Percentiles rank a stretch among this genome's conserved stretches.
These are phyloP conservation scores for Eleutherodactylus coqui DNA, from an alignment of 2,797 vertebrate species.

Conservation along the genomic window DNA sequence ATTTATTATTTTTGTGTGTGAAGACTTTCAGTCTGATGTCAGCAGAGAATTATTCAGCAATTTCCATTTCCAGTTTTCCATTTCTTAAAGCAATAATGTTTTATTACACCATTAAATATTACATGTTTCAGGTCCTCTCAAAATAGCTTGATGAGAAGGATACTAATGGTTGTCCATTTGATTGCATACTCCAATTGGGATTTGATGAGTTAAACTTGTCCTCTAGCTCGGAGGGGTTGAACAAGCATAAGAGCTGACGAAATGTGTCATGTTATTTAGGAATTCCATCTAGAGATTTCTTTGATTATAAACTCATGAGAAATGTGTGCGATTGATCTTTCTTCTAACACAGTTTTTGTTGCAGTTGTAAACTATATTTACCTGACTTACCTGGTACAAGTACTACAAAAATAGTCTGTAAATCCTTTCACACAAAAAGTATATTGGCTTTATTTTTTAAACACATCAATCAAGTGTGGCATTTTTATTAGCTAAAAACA, in stretches of 20 bases:
- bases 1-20: background rate
- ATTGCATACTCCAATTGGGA: background rate
- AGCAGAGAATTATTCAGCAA: background rate
- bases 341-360: background rate
- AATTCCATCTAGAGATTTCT: background rate
- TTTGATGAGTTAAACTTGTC: background rate
- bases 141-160: background rate
- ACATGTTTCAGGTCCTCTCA: background rate
- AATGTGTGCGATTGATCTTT: background rate
- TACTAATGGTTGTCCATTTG: background rate
- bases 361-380: background rate
- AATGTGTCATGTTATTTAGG: background rate
- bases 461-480: background rate
- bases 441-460: background rate
- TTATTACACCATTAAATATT: background rate
- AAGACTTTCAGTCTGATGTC: background rate
- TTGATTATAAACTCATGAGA: background rate
- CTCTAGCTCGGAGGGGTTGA: background rate
- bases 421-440: background rate
- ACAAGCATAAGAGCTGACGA: background rate
- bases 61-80: background rate
- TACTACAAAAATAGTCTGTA: background rate
- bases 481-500: background rate
- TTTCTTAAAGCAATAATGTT: background rate
- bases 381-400: background rate